These are phyloP conservation scores for Macroramphosus scolopax DNA, from an alignment of 2,797 vertebrate species.

Conservation along the genomic window DNA sequence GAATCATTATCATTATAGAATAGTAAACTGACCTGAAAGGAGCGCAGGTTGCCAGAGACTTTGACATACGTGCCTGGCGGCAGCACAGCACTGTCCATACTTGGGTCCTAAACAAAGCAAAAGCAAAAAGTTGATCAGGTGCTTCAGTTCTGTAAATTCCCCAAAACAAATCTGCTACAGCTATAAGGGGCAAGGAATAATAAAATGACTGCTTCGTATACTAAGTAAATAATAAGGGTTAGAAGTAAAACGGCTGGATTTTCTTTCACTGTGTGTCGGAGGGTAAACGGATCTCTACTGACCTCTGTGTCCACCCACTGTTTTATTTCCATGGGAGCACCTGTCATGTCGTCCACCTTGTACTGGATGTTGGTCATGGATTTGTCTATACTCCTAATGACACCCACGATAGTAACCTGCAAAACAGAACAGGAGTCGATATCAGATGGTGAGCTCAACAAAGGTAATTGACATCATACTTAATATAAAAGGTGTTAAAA, in stretches of 20 bases:
- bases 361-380: slow-evolving; percentile 96
- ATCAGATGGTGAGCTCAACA: no score
- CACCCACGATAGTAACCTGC: slow-evolving; percentile 89
- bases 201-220: no score
- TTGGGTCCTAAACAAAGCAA: slow-evolving; percentile 77
- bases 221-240: no score
- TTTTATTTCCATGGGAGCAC: slow-evolving; percentile 90
- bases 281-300: slow-evolving; percentile 44
- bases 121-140: not conserved
- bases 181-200: not conserved
- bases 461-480: no score
- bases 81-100: slow-evolving; percentile 86
- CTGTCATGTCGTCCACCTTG: slow-evolving; percentile 96
- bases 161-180: not conserved
- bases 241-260: no score
- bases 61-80: slow-evolving; percentile 94
- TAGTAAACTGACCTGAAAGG: slow-evolving; percentile 86
- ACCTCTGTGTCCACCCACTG: slow-evolving; percentile 98
- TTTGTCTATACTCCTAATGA: slow-evolving; percentile 91
- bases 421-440: slow-evolving; percentile 1
- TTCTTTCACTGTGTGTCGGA: no score
- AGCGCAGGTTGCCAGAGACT: slow-evolving; percentile 91
- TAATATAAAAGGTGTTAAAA: no score
- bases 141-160: not conserved
- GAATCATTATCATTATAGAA: not conserved